phyloP scores from a whole-genome alignment of 2,888 invertebrate species.

The Unio pictorum region DNA sequence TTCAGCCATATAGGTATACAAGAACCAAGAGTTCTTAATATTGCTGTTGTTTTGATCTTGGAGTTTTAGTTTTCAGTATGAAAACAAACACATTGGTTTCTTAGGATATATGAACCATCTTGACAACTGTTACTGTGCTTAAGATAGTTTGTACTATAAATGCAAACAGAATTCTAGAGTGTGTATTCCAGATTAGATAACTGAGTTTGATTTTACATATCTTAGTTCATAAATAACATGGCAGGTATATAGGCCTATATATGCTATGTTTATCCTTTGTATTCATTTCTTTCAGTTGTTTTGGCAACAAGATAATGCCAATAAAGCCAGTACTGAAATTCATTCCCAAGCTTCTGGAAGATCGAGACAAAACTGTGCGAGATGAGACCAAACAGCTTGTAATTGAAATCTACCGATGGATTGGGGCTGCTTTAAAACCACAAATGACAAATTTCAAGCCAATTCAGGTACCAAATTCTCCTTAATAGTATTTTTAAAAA shows the following conservation, averaged over 20 bases:
- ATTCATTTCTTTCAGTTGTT: conserved; percentile 77
- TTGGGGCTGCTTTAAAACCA: conserved; percentile 81
- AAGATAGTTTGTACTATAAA: too few species aligned
- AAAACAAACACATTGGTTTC: too few species aligned
- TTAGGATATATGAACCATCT: too few species aligned
- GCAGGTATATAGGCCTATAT: not conserved
- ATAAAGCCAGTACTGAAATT: conserved; percentile 90
- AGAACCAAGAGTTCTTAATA: too few species aligned
- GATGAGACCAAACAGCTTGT: conserved; percentile 93
- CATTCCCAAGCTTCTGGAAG: conserved; percentile 86
- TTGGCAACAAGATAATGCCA: conserved; percentile 91
- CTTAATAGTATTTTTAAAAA: too few species aligned
- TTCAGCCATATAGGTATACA: too few species aligned
- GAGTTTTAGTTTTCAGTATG: too few species aligned
- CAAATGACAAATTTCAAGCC: conserved; percentile 90
- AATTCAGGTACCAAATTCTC: conserved; percentile 77
- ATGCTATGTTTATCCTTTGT: not conserved
- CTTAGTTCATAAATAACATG: not conserved
- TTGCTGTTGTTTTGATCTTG: too few species aligned
- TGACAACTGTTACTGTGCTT: too few species aligned
- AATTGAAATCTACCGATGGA: conserved; percentile 94
- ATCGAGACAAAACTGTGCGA: conserved; percentile 90
- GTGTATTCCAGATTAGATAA: too few species aligned
- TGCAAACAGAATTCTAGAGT: too few species aligned
- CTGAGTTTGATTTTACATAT: too few species aligned